Evolutionary conservation across 2,797 vertebrate genomes (phyloP), one percentile per base, ranked within the genome.

Genomic region (Pseudocheirus occidentalis): DNA sequence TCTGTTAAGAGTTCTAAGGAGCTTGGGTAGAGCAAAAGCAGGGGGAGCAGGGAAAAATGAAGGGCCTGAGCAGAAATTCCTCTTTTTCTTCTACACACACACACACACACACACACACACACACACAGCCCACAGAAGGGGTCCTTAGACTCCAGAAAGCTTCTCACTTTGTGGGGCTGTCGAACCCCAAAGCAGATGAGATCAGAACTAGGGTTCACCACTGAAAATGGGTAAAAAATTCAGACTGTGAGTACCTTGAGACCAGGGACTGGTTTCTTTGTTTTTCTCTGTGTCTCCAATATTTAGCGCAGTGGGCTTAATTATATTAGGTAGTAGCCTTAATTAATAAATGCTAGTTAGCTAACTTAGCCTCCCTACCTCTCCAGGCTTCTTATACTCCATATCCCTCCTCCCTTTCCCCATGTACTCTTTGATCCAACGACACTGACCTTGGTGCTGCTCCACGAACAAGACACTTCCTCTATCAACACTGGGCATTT

Each of bases 1-100:
- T 58, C 34, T 50, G n/a, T 91, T 52, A n/a, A 90, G 3, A 87
- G 24, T 91, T 95, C 62, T 54, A 34, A 95, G 58, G 24, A 56
- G 24, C 31, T 54, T 54, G 53, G 53, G 11, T 54, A 54, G 53
- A 1, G 6, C 95, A 10, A 31, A 5, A 91, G 50, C 55, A 55
- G 18, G 7, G 89, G 95, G 16, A 81, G 5, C 10, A 94, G 24
- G 62, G 58, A 46, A 89, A 97, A 93, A 91, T 52, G 91, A 58
- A 81, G n/a, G n/a, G 28, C 57, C 29, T 50, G 4, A 46, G n/a
- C 29, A 66, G 1, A 14, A 0, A 27, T 73, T 66, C 5, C 11
- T 31, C n/a, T 14, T 34, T 94, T 92, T 40, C 73, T 28, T 0
- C 0, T 18, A 54, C 46, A 81, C 6, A 29, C 11, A 54, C 1